Base-by-base conservation (phyloP, 1,140 invertebrate species). In the Ostrea denselamellosa region DNA sequence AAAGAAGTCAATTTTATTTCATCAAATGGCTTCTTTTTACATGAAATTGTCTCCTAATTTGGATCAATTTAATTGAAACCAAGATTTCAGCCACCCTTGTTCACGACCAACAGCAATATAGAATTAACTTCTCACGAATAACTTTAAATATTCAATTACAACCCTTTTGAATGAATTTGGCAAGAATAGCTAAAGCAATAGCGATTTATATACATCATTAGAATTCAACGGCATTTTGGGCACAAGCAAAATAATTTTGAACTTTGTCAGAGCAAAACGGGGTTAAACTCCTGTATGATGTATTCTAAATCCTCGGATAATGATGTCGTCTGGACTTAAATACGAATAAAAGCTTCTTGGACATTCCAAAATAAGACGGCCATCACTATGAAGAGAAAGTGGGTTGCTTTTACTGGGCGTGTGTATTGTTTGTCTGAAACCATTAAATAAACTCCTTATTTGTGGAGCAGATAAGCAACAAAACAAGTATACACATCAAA, bases 111-210 rank as follows among this genome's bases (percentile, higher is more conserved):
- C 68, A 77, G 68, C 68, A 77, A 14, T 77, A 44, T 44, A 77
- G 28, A 25, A 77, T 77, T 77, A 77, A 77, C 68, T 34, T 34
- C 68, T 77, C 25, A 77, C 68, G 14, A 77, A 77, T 77, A 34
- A 77, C 68, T 77, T 77, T 77, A 77, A 77, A 77, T 77, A 77
- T 77, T 77, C 68, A 77, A 77, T 77, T 77, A 77, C 68, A 77
- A 0, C 14, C 68, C 68, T 77, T 28, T 77, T 77, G 68, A 77
- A 77, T 77, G 9, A 4, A 34, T 14, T 77, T 34, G 68, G 68
- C 68, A 77, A 34, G 25, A 34, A 34, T 44, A 25, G 28, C 58
- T 44, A 14, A 17, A 62, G 58, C 12, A 62, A 62, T 62, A n/a
- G 58, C 68, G 68, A 77, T 77, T 77, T 77, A 28, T 77, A 77